Conservation (phyloP, 2,113 vertebrate species). For the Micromys minutus region DNA sequence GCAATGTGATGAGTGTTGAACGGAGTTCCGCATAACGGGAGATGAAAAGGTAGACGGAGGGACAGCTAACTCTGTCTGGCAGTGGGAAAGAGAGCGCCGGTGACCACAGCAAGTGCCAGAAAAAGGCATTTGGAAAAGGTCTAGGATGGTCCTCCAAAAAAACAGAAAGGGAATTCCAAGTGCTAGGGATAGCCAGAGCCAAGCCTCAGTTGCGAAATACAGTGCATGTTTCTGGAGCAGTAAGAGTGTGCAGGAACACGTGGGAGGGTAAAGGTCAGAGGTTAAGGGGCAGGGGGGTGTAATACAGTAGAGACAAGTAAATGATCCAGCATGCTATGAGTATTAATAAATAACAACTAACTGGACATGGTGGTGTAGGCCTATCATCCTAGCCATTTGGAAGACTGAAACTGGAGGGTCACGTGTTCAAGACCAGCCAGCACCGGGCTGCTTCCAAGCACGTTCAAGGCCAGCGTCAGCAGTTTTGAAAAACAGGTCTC, state of each 20-base stretch:
- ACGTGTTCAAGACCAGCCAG: not conserved
- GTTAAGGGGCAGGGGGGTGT: not conserved
- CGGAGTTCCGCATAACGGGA: not conserved
- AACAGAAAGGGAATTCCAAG: conserved; percentile 33
- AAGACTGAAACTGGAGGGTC: not conserved
- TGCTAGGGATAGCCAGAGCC: not conserved
- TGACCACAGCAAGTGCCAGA: not conserved
- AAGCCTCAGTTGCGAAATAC: not conserved
- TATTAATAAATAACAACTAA: not conserved
- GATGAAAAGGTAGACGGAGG: not conserved
- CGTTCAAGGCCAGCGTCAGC: not conserved
- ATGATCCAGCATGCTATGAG: not conserved
- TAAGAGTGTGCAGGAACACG: no score
- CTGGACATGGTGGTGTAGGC: not conserved
- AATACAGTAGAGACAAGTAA: not conserved
- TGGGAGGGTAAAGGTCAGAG: not conserved
- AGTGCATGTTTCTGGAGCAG: not conserved
- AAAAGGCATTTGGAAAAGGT: not conserved
- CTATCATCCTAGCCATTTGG: not conserved
- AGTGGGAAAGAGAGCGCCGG: not conserved
- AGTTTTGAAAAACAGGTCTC: not conserved
- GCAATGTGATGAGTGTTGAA: not conserved
- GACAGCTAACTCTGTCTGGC: not conserved
- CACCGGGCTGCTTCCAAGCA: not conserved
- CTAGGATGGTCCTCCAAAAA: not conserved